Evolutionary conservation across 1,140 invertebrate genomes (phyloP).

Genomic region (Drosophila ambigua): DNA sequence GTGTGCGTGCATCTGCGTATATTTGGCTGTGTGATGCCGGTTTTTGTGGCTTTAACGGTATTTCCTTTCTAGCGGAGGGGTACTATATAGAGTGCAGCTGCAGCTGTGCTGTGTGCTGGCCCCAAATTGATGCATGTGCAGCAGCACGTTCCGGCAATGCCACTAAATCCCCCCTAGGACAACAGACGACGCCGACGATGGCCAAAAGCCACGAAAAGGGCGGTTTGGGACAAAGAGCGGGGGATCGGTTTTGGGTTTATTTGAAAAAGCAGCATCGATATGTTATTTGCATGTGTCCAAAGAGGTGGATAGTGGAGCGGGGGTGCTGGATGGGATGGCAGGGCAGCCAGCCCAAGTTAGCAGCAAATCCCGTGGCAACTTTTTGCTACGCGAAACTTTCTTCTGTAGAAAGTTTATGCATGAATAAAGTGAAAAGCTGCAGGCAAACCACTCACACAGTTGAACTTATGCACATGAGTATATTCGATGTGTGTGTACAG

Average conservation of each 20-base stretch:
- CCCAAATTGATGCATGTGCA: conserved; percentile 76
- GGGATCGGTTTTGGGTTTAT: conserved; percentile 29
- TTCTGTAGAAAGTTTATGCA: conserved; percentile 75
- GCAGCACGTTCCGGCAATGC: conserved; percentile 68
- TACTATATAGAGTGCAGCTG: too few relatives aligned
- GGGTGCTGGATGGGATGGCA: neutral
- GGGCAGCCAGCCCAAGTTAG: conserved; percentile 24
- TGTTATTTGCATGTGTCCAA: conserved; percentile 74
- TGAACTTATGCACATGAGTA: too few relatives aligned
- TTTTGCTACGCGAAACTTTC: conserved; percentile 73
- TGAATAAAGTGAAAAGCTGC: conserved; percentile 74
- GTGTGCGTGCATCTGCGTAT: neutral
- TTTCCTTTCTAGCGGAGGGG: too few relatives aligned
- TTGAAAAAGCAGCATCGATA: conserved; percentile 79
- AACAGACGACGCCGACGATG: conserved; percentile 51
- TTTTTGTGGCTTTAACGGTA: too few relatives aligned
- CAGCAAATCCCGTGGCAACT: conserved; percentile 63
- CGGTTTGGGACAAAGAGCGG: neutral
- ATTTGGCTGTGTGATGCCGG: neutral
- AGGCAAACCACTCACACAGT: conserved; percentile 24
- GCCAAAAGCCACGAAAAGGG: conserved; percentile 55
- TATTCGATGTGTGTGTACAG: too few relatives aligned
- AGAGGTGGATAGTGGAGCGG: conserved; percentile 5
- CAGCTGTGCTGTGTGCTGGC: too few relatives aligned
- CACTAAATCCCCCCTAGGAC: conserved; percentile 70